These are phyloP conservation scores for Drosophila watanabei DNA, from an alignment of 1,140 invertebrate genomes.

Conservation along the genomic window DNA sequence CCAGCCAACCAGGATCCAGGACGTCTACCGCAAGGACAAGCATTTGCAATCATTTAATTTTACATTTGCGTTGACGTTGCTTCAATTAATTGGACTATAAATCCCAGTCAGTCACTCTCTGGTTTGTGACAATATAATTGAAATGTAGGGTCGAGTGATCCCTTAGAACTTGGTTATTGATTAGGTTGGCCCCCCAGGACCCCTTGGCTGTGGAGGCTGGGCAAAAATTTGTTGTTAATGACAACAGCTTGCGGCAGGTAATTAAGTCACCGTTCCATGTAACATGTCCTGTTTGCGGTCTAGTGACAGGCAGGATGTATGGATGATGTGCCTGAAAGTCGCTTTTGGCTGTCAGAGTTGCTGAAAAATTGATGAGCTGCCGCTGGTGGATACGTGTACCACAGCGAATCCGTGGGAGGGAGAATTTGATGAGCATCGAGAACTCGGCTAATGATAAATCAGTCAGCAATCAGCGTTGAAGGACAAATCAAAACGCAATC, in stretches of 20 bases:
- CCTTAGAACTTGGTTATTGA: slow-evolving; percentile 14
- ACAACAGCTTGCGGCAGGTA: slow-evolving; percentile 47
- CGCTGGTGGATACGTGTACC: slow-evolving; percentile 1
- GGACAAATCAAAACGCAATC: background rate
- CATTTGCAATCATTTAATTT: slow-evolving; percentile 69
- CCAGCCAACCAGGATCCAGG: slow-evolving; percentile 7
- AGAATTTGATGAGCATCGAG: slow-evolving; percentile 6
- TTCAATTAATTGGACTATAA: slow-evolving; percentile 68
- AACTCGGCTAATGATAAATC: slow-evolving; percentile 15
- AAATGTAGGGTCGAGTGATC: slow-evolving; percentile 1
- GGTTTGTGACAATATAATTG: slow-evolving; percentile 50
- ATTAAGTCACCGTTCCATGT: slow-evolving; percentile 32
- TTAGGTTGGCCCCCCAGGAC: background rate
- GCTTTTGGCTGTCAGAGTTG: slow-evolving; percentile 51
- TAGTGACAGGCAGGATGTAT: slow-evolving; percentile 22
- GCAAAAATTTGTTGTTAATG: slow-evolving; percentile 46
- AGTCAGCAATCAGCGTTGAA: background rate
- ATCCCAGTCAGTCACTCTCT: slow-evolving; percentile 39
- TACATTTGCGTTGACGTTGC: slow-evolving; percentile 60
- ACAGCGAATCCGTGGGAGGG: slow-evolving; percentile 5
- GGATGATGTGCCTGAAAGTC: slow-evolving; percentile 52
- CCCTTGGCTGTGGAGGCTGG: background rate
- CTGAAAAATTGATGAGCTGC: slow-evolving; percentile 68
- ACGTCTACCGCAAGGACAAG: slow-evolving; percentile 31
- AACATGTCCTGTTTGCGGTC: slow-evolving; percentile 28